Base-by-base conservation (phyloP, 2,797 vertebrate genomes). In the Chrysocyon brachyurus region DNA sequence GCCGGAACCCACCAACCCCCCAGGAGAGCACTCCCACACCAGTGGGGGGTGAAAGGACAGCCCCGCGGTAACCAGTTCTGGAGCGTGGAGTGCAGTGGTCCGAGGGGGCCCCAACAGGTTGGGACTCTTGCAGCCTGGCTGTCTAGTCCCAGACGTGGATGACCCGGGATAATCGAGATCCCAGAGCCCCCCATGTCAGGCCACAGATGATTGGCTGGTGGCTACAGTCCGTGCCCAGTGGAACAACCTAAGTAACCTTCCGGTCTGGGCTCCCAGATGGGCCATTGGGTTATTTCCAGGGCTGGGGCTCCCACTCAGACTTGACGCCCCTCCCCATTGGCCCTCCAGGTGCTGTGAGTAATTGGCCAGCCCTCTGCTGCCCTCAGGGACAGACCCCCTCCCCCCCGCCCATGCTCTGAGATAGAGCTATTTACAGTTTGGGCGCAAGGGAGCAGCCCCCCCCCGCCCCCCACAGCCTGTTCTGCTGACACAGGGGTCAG, bases 91-190 rank as follows among this genome's bases (percentile, higher is more conserved):
- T 17, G 3, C 9, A 26, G 79, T 9, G 31, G 86, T 19, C 0
- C 21, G 1, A 0, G 3, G 92, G 96, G 95, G 91, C 7, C 92
- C 95, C 78, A 93, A 93, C 66, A 86, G 97, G 77, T 73, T 90
- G 46, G 95, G 54, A 73, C 96, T 96, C 96, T 91, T 92, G 81
- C 49, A 89, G 92, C 77, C 97, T 73, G 88, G 79, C 78, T 96
- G 91, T 97, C 90, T 94, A 85, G 97, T 97, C 97, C 28, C 63
- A 96, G 97, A 94, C 97, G 96, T 93, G 96, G 98, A 96, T 97
- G 93, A 95, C 94, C 87, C 16, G 6, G 84, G 96, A 93, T 97
- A 98, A 97, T 68, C 97, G 94, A 97, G 96, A 97, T 89, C 97
- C 94, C 92, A 59, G 81, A 84, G 87, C 93, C 94, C 36, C 86